phyloP scores from a whole-genome alignment of 2,113 vertebrate genomes.

The Otis tarda region DNA sequence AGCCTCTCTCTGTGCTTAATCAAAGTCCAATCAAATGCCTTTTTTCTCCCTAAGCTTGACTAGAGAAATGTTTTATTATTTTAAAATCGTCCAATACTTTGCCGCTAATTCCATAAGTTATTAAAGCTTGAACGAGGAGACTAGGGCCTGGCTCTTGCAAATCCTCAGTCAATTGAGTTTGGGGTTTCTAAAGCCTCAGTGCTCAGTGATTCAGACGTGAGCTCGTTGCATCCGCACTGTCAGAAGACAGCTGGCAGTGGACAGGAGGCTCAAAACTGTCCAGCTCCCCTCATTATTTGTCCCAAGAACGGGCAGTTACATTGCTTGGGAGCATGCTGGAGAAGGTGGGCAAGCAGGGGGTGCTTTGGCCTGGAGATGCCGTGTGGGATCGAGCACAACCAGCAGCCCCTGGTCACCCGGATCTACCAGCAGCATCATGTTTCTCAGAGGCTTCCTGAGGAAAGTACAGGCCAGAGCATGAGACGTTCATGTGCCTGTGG shows the following conservation, averaged over 20 bases:
- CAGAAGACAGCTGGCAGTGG: neutral
- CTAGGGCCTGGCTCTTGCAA: neutral
- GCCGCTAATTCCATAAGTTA: slow-evolving; percentile 8
- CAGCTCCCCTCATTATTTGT: neutral
- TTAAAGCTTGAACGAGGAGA: neutral
- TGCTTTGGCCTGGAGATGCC: neutral
- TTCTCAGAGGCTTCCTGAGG: neutral
- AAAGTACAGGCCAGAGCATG: fast-evolving
- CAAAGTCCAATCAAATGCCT: neutral
- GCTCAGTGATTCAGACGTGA: neutral
- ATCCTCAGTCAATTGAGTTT: slow-evolving; percentile 33
- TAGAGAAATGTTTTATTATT: slow-evolving; percentile 34
- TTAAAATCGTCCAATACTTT: neutral
- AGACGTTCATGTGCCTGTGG: neutral
- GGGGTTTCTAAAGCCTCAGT: neutral
- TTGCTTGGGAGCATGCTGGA: neutral
- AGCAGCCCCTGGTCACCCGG: neutral
- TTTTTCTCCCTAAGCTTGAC: neutral
- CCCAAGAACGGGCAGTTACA: neutral
- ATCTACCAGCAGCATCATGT: fast-evolving
- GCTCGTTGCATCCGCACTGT: neutral
- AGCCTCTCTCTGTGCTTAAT: neutral
- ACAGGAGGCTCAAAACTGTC: neutral
- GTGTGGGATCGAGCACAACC: fast-evolving
- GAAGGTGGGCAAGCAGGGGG: neutral